These are phyloP conservation scores for Physeter macrocephalus DNA, from an alignment of 2,113 vertebrate genomes.

Conservation along the genomic window DNA sequence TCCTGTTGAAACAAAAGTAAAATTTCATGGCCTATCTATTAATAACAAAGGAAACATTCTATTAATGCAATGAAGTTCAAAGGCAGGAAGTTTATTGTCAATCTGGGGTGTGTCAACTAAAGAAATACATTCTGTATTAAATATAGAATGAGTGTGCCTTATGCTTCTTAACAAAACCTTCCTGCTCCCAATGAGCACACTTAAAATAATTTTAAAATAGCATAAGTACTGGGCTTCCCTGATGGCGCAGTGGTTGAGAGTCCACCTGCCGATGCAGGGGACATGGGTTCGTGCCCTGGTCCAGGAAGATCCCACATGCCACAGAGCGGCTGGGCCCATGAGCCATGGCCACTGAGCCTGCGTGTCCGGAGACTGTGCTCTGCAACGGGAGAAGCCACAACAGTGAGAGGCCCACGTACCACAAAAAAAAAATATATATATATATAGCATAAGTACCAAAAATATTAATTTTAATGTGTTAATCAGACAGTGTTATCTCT, in stretches of 20 bases:
- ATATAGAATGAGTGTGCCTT: neutral
- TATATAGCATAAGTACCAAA: neutral
- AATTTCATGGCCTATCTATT: neutral
- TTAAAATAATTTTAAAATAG: neutral
- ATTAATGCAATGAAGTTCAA: neutral
- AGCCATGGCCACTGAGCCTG: no score
- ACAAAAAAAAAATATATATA: no score
- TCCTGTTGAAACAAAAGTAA: neutral
- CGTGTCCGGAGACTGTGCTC: no score
- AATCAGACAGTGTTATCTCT: neutral
- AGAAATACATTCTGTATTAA: neutral
- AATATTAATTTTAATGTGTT: conserved; percentile 10
- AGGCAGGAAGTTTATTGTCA: neutral
- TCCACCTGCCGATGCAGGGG: no score
- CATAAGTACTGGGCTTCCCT: neutral
- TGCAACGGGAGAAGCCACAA: no score
- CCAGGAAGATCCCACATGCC: no score
- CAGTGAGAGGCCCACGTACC: no score
- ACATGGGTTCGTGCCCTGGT: no score
- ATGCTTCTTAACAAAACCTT: neutral
- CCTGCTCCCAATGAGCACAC: neutral
- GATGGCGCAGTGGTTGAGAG: no score
- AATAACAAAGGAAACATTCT: neutral
- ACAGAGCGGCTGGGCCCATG: no score
- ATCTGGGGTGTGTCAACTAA: neutral